Base-by-base conservation (phyloP, 1,140 invertebrate species). In the Panonychus citri region DNA sequence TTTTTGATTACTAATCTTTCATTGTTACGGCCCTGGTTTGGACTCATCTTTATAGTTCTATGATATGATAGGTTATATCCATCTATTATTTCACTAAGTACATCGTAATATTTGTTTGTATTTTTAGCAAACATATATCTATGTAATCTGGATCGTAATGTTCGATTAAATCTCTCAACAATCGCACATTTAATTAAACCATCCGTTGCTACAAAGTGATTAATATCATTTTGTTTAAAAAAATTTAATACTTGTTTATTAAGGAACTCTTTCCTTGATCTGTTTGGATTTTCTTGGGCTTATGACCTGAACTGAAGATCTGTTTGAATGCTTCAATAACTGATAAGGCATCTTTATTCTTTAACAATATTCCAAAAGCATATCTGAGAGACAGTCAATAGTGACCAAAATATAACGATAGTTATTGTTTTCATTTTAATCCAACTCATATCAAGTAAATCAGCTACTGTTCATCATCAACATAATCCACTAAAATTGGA, bases 141-240 rank as follows among this genome's bases (percentile, higher is more conserved):
- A 40, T 40, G 19, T 3, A 40, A 17, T 40, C 39, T 2, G 3
- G 13, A 13, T 40, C 39, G 73, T 49, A 74, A 55, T n/a, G 68
- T 73, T 59, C 68, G 59, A 62, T 71, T 71, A 52, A 72, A 69
- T 55, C 71, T 49, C 64, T 74, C 72, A 49, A 67, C 66, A 49
- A 71, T 66, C 17, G 66, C 64, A n/a, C 69, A 70, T 66, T 75
- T 75, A 24, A 49, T 49, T 3, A 13, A n/a, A 43, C 25, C 55
- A 37, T 61, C 62, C 52, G 61, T 66, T 25, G 70, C 70, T 3
- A 61, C 68, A 62, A 71, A 73, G 58, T 71, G 62, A 61, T 71
- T 66, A 46, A 73, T 68, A 17, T 64, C 58, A 64, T 64, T 28
- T 66, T 56, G 26, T 55, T 61, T 59, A 62, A 70, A 59, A 26